Base-by-base conservation (phyloP, 2,797 vertebrate genomes). In the Phalloptychus januarius region DNA sequence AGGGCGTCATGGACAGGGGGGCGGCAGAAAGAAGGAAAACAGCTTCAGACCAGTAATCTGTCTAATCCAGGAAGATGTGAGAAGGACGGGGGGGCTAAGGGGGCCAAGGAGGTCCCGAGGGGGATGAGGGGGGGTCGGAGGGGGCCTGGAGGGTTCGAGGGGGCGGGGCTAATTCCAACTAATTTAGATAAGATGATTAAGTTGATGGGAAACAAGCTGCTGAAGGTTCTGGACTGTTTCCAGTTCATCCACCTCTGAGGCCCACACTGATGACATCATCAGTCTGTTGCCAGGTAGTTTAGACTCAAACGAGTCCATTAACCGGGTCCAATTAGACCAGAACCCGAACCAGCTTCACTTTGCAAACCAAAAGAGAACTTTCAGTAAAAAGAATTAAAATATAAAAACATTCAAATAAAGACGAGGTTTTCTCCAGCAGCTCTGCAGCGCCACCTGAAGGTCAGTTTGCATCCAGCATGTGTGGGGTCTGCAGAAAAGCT, bases 21-120 rank as follows among this genome's bases (percentile, higher is more conserved):
- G 46, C 46, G 46, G 25, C 31, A 20, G 71, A 61, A 67, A 71
- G 42, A 81, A 71, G 87, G 93, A 92, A 92, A 91, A 91, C 76
- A 87, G 91, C 89, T 93, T 92, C 93, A 94, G 94, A 95, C 91
- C 2, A 70, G 79, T 92, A 94, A 95, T 95, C 93, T 91, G 86
- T 90, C 91, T 95, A 93, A 95, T 95, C 94, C 90, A 89, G 73
- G 92, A 93, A 93, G 87, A 89, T 90, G 91, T 92, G 89, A 93
- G 94, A 93, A 92, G 65, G 83, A 54, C 42, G 1, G 78, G 83
- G 83, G 84, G 83, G 71, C 82, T 85, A 52, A 48, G 89, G 86
- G 87, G 13, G 13, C 56, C n/a, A n/a, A n/a, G n/a, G n/a, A n/a
- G n/a, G n/a, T n/a, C n/a, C n/a, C n/a, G n/a, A n/a, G n/a, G n/a